Evolutionary conservation across 1,140 invertebrate genomes (phyloP).

Genomic region (Ceratina calcarata): DNA sequence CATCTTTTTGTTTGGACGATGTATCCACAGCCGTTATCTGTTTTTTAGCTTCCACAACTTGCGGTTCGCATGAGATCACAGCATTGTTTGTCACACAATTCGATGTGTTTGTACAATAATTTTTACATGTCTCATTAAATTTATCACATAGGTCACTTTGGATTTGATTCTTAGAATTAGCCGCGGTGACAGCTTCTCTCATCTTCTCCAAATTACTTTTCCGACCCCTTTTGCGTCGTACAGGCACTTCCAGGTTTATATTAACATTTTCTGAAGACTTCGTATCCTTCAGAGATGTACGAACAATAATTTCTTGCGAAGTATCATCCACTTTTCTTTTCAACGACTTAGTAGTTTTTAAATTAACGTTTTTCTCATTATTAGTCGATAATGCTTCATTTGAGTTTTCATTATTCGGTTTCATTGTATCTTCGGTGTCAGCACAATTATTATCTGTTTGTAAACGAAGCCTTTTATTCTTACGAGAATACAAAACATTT

Average conservation of each 20-base stretch:
- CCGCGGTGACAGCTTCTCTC: not conserved
- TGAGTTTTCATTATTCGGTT: not conserved
- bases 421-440: too few species aligned
- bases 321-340: not conserved
- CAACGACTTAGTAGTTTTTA: not conserved
- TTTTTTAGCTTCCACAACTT: not conserved
- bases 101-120: not conserved
- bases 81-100: not conserved
- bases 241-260: not conserved
- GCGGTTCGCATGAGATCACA: not conserved
- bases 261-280: not conserved
- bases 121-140: not conserved
- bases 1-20: not conserved
- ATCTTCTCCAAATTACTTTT: constrained; percentile 7
- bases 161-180: not conserved
- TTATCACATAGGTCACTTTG: not conserved
- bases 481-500: not conserved
- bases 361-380: not conserved
- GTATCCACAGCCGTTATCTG: not conserved
- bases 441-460: too few species aligned
- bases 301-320: not conserved
- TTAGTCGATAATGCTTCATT: not conserved
- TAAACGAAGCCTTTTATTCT: too few species aligned
- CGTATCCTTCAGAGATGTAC: not conserved
- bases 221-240: not conserved